These are phyloP conservation scores for Drosophila borborema DNA, from an alignment of 2,888 invertebrate genomes.

Conservation along the genomic window DNA sequence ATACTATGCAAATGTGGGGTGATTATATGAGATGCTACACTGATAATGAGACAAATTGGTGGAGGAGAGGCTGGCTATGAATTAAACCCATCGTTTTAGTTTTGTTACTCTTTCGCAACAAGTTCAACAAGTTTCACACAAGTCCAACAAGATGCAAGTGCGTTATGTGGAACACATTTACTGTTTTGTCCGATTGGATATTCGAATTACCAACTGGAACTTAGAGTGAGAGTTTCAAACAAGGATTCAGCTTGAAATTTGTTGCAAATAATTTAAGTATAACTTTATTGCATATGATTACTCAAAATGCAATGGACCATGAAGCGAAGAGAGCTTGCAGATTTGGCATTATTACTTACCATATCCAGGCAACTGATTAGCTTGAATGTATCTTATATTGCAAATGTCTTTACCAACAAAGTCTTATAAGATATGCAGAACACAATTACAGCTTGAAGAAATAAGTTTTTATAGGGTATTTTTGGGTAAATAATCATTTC, in stretches of 20 bases:
- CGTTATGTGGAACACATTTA: constrained; percentile 13
- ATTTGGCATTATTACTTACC: not conserved
- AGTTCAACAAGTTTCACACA: constrained; percentile 7
- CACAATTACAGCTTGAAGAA: not conserved
- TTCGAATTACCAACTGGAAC: not conserved
- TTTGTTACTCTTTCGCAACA: not conserved
- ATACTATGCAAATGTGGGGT: constrained; percentile 5
- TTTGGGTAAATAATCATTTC: not conserved
- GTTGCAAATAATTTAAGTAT: too few species aligned
- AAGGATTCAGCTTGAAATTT: not conserved
- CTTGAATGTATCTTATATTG: not conserved
- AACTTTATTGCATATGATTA: not conserved
- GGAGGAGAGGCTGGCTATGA: not conserved
- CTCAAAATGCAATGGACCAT: not conserved
- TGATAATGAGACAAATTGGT: not conserved
- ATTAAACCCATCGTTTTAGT: not conserved
- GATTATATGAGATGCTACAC: constrained; percentile 2
- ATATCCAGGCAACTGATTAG: not conserved
- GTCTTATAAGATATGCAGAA: not conserved
- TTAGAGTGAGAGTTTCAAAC: too few species aligned
- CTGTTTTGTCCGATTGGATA: not conserved
- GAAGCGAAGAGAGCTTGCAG: not conserved
- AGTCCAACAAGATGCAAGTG: not conserved
- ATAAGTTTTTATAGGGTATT: constrained; percentile 5
- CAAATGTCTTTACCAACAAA: not conserved